phyloP scores from a whole-genome alignment of 2,888 invertebrate species.

The Scaptomyza polygonia region DNA sequence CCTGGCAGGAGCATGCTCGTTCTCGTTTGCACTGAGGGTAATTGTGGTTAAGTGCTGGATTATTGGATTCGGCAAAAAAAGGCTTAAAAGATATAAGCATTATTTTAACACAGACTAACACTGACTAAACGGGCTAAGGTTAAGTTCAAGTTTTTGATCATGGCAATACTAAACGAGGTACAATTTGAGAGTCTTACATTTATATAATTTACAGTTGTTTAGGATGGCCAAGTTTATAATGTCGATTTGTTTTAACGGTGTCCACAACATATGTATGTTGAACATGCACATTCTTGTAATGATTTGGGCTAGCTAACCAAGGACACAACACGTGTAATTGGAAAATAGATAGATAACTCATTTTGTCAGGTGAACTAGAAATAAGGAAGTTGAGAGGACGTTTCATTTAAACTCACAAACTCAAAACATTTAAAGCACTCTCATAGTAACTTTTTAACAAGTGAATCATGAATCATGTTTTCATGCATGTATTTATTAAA shows the following conservation, averaged over 20 bases:
- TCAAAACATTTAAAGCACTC: no score
- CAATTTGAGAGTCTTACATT: constrained; percentile 3
- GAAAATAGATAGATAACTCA: constrained; percentile 7
- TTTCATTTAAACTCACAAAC: no score
- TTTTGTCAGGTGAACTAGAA: constrained; percentile 5
- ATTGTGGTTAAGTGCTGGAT: constrained; percentile 81
- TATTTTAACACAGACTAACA: constrained; percentile 39
- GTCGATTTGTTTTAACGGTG: constrained; percentile 2
- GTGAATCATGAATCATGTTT: no score
- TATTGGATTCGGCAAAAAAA: constrained; percentile 78
- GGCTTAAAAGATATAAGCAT: constrained; percentile 69
- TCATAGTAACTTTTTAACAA: no score
- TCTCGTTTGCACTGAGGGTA: constrained; percentile 75
- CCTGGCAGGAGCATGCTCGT: constrained; percentile 42
- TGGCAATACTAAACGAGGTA: not conserved
- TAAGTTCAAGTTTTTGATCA: constrained; percentile 51
- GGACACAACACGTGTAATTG: not conserved
- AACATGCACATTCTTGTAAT: constrained; percentile 59
- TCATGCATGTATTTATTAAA: no score
- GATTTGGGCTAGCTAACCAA: no score
- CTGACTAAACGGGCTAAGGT: constrained; percentile 55
- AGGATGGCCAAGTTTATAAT: constrained; percentile 10
- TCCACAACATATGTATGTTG: constrained; percentile 36
- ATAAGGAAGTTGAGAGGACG: no score
- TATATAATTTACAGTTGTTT: constrained; percentile 48